These are phyloP conservation scores for Himalopsyche tibetana DNA, from an alignment of 2,888 invertebrate genomes.

Conservation along the genomic window DNA sequence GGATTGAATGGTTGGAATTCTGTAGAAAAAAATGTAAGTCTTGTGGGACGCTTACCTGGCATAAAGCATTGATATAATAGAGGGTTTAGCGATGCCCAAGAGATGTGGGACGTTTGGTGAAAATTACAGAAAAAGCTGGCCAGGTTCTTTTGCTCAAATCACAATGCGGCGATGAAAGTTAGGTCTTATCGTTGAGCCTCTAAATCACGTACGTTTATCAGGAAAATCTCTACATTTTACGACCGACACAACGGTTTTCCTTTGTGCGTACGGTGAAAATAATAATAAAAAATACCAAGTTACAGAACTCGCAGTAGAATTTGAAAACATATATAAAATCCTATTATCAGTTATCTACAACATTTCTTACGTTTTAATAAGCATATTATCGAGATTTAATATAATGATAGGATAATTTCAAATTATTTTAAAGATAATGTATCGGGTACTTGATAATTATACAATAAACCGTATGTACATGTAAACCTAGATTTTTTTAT, in stretches of 20 bases:
- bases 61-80: too few species aligned
- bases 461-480: too few species aligned
- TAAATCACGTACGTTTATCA: slow-evolving; percentile 41
- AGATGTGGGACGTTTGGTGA: slow-evolving; percentile 1
- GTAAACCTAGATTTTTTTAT: too few species aligned
- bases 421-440: too few species aligned
- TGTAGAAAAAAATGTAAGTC: too few species aligned
- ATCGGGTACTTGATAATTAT: too few species aligned
- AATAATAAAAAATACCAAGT: slow-evolving; percentile 29
- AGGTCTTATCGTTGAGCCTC: slow-evolving; percentile 18
- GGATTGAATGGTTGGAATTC: too few species aligned
- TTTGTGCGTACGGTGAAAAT: slow-evolving; percentile 33
- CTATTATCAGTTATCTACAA: too few species aligned
- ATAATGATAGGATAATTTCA: too few species aligned
- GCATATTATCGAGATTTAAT: too few species aligned
- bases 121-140: neutral
- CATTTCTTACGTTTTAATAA: too few species aligned
- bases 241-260: neutral
- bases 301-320: neutral
- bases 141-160: neutral
- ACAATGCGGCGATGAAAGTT: slow-evolving; percentile 18
- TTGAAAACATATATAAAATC: neutral
- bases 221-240: slow-evolving; percentile 41
- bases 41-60: too few species aligned
- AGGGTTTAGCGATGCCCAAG: neutral